Conservation (phyloP, 2,888 invertebrate species). For the Drosophila paramelanica region DNA sequence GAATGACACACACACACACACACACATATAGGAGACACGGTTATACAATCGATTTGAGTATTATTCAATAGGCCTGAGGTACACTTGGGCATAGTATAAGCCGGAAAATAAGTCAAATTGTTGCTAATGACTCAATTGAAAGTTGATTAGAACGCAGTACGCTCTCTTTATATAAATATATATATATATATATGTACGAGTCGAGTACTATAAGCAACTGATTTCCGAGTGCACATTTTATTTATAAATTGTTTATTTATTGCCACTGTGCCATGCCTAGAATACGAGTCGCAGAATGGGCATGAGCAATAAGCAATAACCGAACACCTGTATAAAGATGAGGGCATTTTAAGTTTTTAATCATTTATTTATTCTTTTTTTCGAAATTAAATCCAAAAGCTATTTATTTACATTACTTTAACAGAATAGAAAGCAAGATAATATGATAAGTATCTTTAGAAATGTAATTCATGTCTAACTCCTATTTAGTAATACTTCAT, state of each 20-base stretch:
- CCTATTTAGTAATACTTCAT: too few relatives aligned
- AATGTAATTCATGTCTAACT: too few relatives aligned
- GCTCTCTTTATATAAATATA: slow-evolving; percentile 4
- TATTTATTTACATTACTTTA: background rate
- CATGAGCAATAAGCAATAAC: background rate
- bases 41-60: slow-evolving; percentile 27
- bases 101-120: slow-evolving; percentile 43
- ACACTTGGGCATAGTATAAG: slow-evolving; percentile 31
- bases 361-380: too few relatives aligned
- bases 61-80: slow-evolving; percentile 31
- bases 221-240: slow-evolving; percentile 5
- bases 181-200: background rate
- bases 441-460: too few relatives aligned
- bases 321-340: slow-evolving; percentile 18
- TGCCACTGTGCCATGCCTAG: slow-evolving; percentile 1
- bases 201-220: background rate
- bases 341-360: background rate
- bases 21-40: background rate
- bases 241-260: slow-evolving; percentile 14
- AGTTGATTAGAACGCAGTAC: slow-evolving; percentile 51
- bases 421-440: too few relatives aligned
- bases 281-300: background rate
- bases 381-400: background rate
- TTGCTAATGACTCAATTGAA: slow-evolving; percentile 44
- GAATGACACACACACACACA: background rate